Evolutionary conservation across 2,113 vertebrate genomes (phyloP).

Genomic region (Myrmecophaga tridactyla): DNA sequence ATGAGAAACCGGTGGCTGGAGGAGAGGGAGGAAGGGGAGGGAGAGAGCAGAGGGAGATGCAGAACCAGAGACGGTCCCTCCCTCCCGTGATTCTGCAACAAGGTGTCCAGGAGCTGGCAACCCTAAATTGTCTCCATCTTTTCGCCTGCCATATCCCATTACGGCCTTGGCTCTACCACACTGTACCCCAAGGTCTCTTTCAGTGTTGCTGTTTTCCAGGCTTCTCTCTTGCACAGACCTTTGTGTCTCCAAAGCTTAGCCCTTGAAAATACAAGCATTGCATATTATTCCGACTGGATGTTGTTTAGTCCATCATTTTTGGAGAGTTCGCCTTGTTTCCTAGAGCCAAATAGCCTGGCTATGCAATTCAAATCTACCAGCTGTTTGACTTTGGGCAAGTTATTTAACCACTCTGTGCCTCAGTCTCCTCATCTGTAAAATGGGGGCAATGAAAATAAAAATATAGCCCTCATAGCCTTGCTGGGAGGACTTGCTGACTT

Average conservation of each 20-base stretch:
- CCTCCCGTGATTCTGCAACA: neutral
- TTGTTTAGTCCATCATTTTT: neutral
- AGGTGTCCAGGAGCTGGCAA: fast-evolving
- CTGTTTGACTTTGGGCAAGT: neutral
- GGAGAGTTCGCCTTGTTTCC: neutral
- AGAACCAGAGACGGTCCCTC: fast-evolving
- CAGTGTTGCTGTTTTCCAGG: fast-evolving
- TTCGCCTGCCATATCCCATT: neutral
- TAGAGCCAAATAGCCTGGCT: neutral
- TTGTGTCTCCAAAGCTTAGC: neutral
- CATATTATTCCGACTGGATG: neutral
- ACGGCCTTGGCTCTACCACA: fast-evolving
- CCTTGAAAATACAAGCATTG: neutral
- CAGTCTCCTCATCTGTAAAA: neutral
- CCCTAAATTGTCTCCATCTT: fast-evolving
- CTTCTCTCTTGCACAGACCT: neutral
- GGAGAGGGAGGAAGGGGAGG: neutral
- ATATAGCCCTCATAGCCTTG: neutral
- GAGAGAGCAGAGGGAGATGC: neutral
- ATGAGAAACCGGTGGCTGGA: neutral
- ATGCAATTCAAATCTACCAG: neutral
- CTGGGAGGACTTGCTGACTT: neutral
- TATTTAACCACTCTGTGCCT: neutral
- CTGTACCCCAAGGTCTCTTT: neutral
- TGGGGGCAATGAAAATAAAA: neutral